phyloP scores from a whole-genome alignment of 2,797 vertebrate genomes.

The Sus cebifrons region DNA sequence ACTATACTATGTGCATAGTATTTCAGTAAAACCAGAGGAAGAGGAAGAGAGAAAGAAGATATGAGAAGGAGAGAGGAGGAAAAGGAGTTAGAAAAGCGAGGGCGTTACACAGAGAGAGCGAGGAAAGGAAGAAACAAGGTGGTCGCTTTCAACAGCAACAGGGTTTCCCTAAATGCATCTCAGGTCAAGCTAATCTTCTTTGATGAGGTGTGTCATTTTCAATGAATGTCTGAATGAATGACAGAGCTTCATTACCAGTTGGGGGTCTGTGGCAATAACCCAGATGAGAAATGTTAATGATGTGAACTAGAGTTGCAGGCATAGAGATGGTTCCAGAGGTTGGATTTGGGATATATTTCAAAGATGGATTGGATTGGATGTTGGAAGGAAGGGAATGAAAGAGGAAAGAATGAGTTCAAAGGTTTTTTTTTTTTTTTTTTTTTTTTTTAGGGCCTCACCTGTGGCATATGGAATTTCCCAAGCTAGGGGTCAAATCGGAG shows the following conservation, averaged over 20 bases:
- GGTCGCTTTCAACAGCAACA: neutral
- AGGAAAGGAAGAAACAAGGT: conserved; percentile 46
- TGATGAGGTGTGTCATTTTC: neutral
- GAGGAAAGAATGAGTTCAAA: neutral
- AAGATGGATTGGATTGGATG: conserved; percentile 12
- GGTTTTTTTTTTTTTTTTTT: neutral
- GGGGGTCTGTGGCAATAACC: neutral
- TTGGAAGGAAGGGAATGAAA: conserved; percentile 21
- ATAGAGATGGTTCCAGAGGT: neutral
- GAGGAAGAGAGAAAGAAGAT: neutral
- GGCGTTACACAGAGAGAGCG: neutral
- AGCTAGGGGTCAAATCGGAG: too few species aligned
- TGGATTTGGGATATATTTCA: conserved; percentile 47
- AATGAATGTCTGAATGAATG: neutral
- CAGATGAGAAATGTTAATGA: conserved; percentile 5
- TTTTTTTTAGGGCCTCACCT: too few species aligned
- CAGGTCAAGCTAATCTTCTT: conserved; percentile 5
- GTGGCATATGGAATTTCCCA: too few species aligned
- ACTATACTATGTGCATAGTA: neutral
- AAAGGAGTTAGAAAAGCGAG: neutral
- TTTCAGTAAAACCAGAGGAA: neutral
- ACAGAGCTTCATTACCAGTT: neutral
- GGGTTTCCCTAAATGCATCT: neutral
- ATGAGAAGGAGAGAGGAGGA: neutral
- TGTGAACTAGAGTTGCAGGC: neutral